A percentile compares a stretch with the other conserved stretches of the same genome.
These are phyloP conservation scores for Ageneiosus marmoratus DNA, from an alignment of 2,113 vertebrate species.

Conservation along the genomic window DNA sequence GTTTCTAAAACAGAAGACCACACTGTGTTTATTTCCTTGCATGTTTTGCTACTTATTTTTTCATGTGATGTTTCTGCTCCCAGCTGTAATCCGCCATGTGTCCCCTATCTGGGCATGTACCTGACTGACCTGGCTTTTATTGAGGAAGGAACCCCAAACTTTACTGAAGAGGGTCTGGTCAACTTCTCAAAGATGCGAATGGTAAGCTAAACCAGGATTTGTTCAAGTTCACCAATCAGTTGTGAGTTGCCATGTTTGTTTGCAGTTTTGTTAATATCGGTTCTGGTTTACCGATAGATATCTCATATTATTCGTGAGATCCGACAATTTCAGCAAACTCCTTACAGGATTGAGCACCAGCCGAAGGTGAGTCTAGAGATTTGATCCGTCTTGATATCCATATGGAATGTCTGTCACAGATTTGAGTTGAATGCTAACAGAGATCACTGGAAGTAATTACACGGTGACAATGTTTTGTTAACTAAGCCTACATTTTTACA, in stretches of 20 bases:
- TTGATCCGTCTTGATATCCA: background rate
- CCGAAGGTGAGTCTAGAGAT: conserved; percentile 81
- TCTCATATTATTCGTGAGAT: conserved; percentile 98
- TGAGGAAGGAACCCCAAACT: conserved; percentile 97
- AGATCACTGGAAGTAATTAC: background rate
- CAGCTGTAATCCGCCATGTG: conserved; percentile 95
- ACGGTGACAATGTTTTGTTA: background rate
- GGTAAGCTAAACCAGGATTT: conserved; percentile 71
- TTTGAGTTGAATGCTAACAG: background rate
- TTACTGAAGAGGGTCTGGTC: conserved; percentile 96
- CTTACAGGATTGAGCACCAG: conserved; percentile 95
- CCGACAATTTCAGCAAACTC: conserved; percentile 97
- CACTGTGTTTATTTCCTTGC: background rate
- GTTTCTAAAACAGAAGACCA: background rate
- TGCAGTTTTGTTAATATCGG: background rate
- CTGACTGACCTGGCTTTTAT: conserved; percentile 96
- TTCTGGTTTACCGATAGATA: conserved; percentile 74
- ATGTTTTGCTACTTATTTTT: background rate
- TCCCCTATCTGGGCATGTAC: conserved; percentile 98
- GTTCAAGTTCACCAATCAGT: background rate
- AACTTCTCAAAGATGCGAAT: conserved; percentile 99
- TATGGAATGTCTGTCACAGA: background rate
- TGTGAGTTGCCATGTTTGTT: background rate
- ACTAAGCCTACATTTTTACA: background rate
- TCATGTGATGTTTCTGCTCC: conserved; percentile 5